Percentiles rank a stretch among this genome's conserved stretches.
Conservation (phyloP, 1,140 invertebrate genomes). For the Drosophila persimilis region DNA sequence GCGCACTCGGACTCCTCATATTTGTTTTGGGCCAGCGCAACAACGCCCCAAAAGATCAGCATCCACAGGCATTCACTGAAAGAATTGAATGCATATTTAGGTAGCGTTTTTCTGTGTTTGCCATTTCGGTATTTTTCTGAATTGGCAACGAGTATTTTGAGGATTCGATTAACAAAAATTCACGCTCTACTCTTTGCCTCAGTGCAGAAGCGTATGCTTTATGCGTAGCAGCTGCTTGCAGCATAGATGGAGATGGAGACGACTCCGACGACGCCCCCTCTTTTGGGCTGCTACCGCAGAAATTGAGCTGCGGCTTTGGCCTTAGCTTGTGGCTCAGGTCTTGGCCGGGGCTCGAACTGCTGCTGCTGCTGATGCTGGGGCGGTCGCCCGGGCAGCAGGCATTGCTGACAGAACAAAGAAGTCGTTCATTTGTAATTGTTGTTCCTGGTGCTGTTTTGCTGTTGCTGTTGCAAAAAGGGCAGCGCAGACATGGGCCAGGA, state of each 20-base stretch:
- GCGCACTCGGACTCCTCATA: constrained; percentile 41
- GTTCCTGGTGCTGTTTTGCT: constrained; percentile 54
- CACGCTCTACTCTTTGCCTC: constrained; percentile 1
- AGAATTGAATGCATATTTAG: constrained; percentile 3
- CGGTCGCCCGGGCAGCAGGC: constrained; percentile 36
- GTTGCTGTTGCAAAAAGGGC: constrained; percentile 64
- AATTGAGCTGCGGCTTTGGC: constrained; percentile 18
- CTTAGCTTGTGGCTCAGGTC: constrained; percentile 6
- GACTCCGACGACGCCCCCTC: constrained; percentile 71
- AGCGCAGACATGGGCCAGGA: constrained; percentile 56
- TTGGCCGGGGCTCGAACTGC: constrained; percentile 17
- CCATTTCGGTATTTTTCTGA: neutral
- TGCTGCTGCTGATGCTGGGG: constrained; percentile 12
- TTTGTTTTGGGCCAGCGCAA: constrained; percentile 71
- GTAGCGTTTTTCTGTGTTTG: neutral
- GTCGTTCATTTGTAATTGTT: constrained; percentile 82
- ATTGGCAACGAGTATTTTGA: too few species aligned
- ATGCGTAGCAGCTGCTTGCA: constrained; percentile 75
- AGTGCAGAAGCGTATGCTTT: constrained; percentile 59
- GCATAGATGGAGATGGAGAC: constrained; percentile 58
- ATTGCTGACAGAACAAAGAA: constrained; percentile 81
- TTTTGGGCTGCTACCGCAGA: constrained; percentile 68
- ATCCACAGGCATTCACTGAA: constrained; percentile 41
- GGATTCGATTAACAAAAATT: neutral
- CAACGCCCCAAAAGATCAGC: constrained; percentile 52